These are phyloP conservation scores for Synanthedon andrenaeformis DNA, from an alignment of 2,888 invertebrate species.

Conservation along the genomic window DNA sequence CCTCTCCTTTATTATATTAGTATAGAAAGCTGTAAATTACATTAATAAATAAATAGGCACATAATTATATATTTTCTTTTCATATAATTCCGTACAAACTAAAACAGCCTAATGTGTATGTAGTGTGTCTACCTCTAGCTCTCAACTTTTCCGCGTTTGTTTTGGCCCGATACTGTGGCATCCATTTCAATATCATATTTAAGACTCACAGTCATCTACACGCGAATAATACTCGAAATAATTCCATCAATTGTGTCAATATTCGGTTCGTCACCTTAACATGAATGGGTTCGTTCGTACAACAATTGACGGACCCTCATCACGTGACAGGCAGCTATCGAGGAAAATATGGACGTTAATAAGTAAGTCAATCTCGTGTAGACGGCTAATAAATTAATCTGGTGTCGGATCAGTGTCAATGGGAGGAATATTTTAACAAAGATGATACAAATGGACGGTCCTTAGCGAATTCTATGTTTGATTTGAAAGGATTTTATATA, in stretches of 20 bases:
- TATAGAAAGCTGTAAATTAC: no score
- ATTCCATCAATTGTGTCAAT: not conserved
- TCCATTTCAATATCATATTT: no score
- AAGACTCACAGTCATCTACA: not conserved
- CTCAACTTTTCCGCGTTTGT: no score
- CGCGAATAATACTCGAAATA: not conserved
- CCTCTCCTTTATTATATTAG: no score
- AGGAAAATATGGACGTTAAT: slow-evolving; percentile 45
- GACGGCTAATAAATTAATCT: slow-evolving; percentile 55
- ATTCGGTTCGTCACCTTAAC: not conserved
- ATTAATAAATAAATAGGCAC: no score
- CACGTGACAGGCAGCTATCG: not conserved
- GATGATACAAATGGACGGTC: not conserved
- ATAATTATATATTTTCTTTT: no score
- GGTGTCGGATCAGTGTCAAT: slow-evolving; percentile 52
- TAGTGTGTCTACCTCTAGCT: no score
- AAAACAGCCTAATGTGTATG: no score
- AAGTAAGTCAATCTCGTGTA: slow-evolving; percentile 43
- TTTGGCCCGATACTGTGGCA: no score
- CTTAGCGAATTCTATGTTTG: no score
- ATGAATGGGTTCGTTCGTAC: not conserved
- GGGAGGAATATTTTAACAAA: slow-evolving; percentile 15
- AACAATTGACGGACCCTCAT: not conserved
- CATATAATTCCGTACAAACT: no score
- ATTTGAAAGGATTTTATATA: no score